Base-by-base conservation (phyloP, 2,797 vertebrate genomes). In the Xenopus petersii region DNA sequence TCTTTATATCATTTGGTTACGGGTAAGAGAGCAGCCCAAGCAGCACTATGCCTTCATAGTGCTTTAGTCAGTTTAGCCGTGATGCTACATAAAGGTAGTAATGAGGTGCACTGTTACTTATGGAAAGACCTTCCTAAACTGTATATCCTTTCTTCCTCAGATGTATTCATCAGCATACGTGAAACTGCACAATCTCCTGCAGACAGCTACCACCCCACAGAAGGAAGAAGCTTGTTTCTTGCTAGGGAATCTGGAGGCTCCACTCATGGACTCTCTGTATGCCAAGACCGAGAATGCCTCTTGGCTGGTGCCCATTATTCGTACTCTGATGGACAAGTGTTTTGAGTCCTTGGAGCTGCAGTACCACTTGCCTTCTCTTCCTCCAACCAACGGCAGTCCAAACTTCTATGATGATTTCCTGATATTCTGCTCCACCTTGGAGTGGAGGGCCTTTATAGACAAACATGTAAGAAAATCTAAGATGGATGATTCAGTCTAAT, bases 381-480 rank as follows among this genome's bases (percentile, higher is more conserved):
- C 96, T 0, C 86, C 94, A 76, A 97, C 97, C 82, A 99, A 99
- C 0, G 96, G 97, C 86, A 98, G 95, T 84, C 88, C 93, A 81
- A 98, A 95, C 16, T 97, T 97, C 66, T 94, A 94, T 0, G 93
- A 98, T 84, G 97, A 99, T 82, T 94, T 99, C 81, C 94, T 95
- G 87, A 83, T 81, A 48, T 99, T 95, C 84, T 96, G 94, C 81
- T 83, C 75, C 81, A 95, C 92, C 0, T 68, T 81, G 0, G 98
- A 99, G 86, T 99, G 98, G 98, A 92, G 91, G 68, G 81, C 86
- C 11, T 98, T 98, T 88, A 96, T 95, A 17, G 93, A 94, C 79
- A 93, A 94, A 75, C 88, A 97, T 33, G 98, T 99, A 72, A 75
- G 91, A 24, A 15, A 26, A 42, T 42, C 36, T 42, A 9, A 42